phyloP scores from a whole-genome alignment of 2,888 invertebrate species.

The Melipona beecheii region DNA sequence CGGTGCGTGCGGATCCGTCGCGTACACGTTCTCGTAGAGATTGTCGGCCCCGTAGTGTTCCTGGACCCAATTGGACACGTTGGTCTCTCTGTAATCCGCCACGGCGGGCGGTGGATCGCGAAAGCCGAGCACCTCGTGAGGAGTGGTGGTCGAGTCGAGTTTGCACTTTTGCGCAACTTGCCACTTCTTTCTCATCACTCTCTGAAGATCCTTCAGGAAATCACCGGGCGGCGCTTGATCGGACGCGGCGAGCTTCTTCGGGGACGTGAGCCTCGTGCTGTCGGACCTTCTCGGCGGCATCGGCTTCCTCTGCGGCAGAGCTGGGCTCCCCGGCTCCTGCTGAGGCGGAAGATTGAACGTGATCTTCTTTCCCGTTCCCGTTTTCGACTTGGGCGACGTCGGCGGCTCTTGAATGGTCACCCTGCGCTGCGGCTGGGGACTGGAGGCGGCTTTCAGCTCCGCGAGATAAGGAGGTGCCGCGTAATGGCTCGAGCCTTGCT shows the following conservation, averaged over 20 bases:
- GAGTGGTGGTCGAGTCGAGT: constrained; percentile 93
- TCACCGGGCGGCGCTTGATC: constrained; percentile 91
- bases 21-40: constrained; percentile 91
- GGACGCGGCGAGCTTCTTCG: constrained; percentile 90
- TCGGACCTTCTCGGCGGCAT: constrained; percentile 92
- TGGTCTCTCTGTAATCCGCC: constrained; percentile 91
- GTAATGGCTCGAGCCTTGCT: constrained; percentile 79
- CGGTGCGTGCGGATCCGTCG: constrained; percentile 83
- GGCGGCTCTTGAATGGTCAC: constrained; percentile 88
- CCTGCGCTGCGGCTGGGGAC: constrained; percentile 86
- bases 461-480: constrained; percentile 85
- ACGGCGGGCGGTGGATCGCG: constrained; percentile 90
- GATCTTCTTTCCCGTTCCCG: constrained; percentile 87
- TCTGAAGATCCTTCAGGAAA: constrained; percentile 94
- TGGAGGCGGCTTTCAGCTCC: constrained; percentile 86
- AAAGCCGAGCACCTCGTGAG: constrained; percentile 96
- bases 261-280: constrained; percentile 86
- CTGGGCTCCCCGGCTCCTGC: constrained; percentile 85
- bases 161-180: constrained; percentile 97
- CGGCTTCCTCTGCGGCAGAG: constrained; percentile 88
- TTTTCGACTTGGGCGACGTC: constrained; percentile 84
- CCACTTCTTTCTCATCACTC: constrained; percentile 97
- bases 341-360: constrained; percentile 87
- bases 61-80: constrained; percentile 95
- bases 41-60: constrained; percentile 92